A percentile compares a stretch with the other conserved stretches of the same genome.
phyloP scores from a whole-genome alignment of 2,113 vertebrate genomes.

The Lagenorhynchus albirostris region DNA sequence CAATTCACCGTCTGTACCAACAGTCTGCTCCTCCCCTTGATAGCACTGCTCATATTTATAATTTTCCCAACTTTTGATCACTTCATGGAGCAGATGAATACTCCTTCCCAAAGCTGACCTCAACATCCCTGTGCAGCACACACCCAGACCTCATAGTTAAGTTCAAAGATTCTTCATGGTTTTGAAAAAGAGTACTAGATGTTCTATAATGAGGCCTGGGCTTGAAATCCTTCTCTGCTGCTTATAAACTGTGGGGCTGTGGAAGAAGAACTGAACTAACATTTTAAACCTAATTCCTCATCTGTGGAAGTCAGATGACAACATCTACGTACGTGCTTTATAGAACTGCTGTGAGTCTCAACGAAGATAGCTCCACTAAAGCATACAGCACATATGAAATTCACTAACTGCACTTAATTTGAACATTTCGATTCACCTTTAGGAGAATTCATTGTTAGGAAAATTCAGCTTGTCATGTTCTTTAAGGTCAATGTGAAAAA shows the following conservation, averaged over 20 bases:
- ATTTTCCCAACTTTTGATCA: not conserved
- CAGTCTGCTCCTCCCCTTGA: not conserved
- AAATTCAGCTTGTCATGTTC: not conserved
- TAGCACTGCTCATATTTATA: not conserved
- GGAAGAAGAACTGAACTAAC: not conserved
- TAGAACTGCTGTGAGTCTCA: not conserved
- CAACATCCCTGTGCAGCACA: not conserved
- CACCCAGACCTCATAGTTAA: not conserved
- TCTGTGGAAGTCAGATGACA: not conserved
- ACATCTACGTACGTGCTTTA: not conserved
- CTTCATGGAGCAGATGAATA: not conserved
- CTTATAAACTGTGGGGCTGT: not conserved
- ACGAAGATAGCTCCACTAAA: not conserved
- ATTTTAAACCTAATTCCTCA: not conserved
- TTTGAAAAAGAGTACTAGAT: not conserved
- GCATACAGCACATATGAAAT: not conserved
- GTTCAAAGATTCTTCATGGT: not conserved
- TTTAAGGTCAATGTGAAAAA: not conserved
- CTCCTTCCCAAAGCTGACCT: not conserved
- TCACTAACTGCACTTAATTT: not conserved
- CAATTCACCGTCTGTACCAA: not conserved
- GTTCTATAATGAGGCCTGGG: rapidly evolving
- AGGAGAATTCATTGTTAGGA: not conserved
- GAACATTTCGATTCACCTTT: not conserved
- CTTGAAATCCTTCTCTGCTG: not conserved